Base-by-base conservation (phyloP, 2,797 vertebrate genomes). In the Coregonus sp. region DNA sequence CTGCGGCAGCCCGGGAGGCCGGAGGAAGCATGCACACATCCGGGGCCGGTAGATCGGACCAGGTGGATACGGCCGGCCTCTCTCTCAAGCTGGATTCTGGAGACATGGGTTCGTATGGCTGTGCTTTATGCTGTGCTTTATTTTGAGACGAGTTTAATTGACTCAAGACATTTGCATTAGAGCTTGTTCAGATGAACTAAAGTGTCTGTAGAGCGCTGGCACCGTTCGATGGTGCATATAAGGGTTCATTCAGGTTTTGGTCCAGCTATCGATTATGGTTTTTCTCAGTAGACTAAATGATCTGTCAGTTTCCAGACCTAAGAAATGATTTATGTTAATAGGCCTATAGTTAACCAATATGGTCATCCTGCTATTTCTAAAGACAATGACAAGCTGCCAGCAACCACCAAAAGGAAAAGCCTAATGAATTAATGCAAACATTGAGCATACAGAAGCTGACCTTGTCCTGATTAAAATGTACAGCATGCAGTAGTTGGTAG, bases 1-100 rank as follows among this genome's bases (percentile, higher is more conserved):
- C 89, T 82, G 93, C 93, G 85, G 92, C 89, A 73, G 83, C 80
- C 77, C 82, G 82, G 59, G 87, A 88, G 86, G 92, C 93, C n/a
- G 87, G 86, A 65, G 83, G 84, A 66, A 90, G 90, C 78, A 84
- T 88, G 76, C 87, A 82, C 72, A 80, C 90, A 31, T 52, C 69
- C 37, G 93, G 91, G 86, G 92, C 93, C 18, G 86, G 86, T 65
- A 84, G 86, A 59, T 51, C 84, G 35, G 86, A 90, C 40, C 90
- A 89, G 54, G 81, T 85, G 73, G 91, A 90, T 59, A 75, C 83
- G 35, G 86, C 85, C 35, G 89, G 89, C 72, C 80, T 81, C 73
- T 86, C 87, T 54, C 81, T 89, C 1, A 92, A 91, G 78, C 90
- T 93, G 52, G 93, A 95, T 70, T 80, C 87, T 80, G 89, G 66